Evolutionary conservation across 2,888 invertebrate species (phyloP), one percentile per base, ranked within the genome.

Genomic region (Schizaphis graminum): DNA sequence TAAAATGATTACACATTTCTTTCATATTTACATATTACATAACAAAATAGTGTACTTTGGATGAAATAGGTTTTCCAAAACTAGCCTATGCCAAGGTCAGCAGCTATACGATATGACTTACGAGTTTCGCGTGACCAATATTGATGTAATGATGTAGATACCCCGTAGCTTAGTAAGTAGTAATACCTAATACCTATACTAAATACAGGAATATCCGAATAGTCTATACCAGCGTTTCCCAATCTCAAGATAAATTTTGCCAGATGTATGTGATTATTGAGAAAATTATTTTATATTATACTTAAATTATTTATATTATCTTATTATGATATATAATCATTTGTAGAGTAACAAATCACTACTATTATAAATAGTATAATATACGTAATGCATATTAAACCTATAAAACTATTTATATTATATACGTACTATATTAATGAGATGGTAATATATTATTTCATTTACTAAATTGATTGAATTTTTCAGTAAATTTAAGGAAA

Each of bases 401-500:
- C 11, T 28, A n/a, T n/a, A 61, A 21, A 28, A 11, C 3, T 28
- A n/a, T 67, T n/a, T n/a, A 61, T 61, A 61, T 28, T 61, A 28
- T 61, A 61, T 3, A n/a, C n/a, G n/a, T n/a, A 61, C 28, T n/a
- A n/a, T 61, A 61, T 61, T 57, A 26, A 28, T 57, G 5, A 67
- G 67, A n/a, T 67, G 13, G 28, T 67, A 67, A n/a, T 28, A n/a
- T 67, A 67, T 67, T 7, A 67, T 67, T 67, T 67, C 1, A 7
- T 67, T 67, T 35, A 13, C 16, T 16, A 67, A 35, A 67, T 67
- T 21, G 67, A 67, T 67, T 35, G 35, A 35, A 35, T n/a, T 47
- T 5, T 86, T 91, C 86, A 21, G 24, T 91, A 92, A 35, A 87
- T 88, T 91, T 88, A 35, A 41, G 67, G 28, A 86, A 88, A 92